Conservation (phyloP, 2,113 vertebrate species). For the Gnathonemus longibarbis region DNA sequence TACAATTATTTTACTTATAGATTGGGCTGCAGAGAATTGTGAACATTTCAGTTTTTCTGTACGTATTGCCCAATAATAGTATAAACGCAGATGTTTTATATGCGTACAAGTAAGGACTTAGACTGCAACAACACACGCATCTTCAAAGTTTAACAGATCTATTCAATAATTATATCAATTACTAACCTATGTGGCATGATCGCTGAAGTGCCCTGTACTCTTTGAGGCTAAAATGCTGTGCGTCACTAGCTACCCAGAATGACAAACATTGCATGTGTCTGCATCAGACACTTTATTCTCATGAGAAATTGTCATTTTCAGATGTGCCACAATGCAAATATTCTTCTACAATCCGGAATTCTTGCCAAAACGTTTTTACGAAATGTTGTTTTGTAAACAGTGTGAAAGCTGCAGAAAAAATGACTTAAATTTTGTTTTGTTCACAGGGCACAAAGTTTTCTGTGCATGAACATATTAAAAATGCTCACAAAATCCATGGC, state of each 20-base stretch:
- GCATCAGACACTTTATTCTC: not conserved
- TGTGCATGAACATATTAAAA: not conserved
- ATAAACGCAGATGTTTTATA: not conserved
- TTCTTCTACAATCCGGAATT: not conserved
- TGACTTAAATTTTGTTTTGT: not conserved
- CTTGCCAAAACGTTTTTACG: not conserved
- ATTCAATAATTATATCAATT: not conserved
- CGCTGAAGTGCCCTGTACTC: not conserved
- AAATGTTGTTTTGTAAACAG: not conserved
- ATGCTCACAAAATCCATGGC: not conserved
- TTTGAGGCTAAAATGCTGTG: not conserved
- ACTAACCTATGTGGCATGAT: not conserved
- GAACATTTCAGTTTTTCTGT: not conserved
- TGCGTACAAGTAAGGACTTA: not conserved
- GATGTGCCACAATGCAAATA: not conserved
- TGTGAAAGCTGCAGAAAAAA: not conserved
- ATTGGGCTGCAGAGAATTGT: not conserved
- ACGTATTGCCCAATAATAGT: not conserved
- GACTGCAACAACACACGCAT: not conserved
- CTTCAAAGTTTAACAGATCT: not conserved
- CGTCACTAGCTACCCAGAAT: not conserved
- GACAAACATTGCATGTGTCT: not conserved
- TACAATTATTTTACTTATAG: not conserved
- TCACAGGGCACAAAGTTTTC: not conserved
- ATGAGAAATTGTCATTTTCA: not conserved